Evolutionary conservation across 1,140 invertebrate genomes (phyloP), one percentile per base, ranked within the genome.

Genomic region (Paracyclopina nana): DNA sequence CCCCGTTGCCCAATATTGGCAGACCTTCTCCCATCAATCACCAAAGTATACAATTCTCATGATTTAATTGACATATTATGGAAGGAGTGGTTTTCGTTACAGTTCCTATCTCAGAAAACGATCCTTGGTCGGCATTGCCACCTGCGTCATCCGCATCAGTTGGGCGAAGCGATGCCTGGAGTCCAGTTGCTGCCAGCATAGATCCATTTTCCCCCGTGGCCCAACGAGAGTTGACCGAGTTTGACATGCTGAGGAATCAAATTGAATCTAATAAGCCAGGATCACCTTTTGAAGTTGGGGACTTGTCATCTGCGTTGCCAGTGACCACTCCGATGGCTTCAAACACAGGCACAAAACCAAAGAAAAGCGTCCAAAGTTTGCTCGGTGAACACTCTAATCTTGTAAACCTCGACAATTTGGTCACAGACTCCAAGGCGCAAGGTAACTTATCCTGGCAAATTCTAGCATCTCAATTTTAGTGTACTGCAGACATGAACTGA

Each of bases 361-460:
- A 82, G 62, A 90, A 87, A 65, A 87, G 83, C 49, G 86, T 90
- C 6, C 82, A 87, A 57, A 78, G 77, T 57, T 94, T 95, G 66
- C 72, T 95, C 6, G 88, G 88, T 16, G 84, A 92, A 67, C 94
- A 94, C 67, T 87, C 82, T 18, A 74, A 78, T 56, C 72, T 95
- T 53, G 88, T 94, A 34, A 94, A 94, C 73, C 71, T 95, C 59
- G 88, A 95, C 67, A 87, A 91, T 68, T 73, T 95, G 60, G 80
- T 94, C 28, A 28, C 45, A n/a, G 28, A 22, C 14, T n/a, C n/a
- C 14, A 42, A 42, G 14, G 14, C 40, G 9, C n/a, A 18, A 18
- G 40, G 40, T 42, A 42, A 42, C n/a, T 42, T 31, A 31, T 31
- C 9, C 14, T 31, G 9, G n/a, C 25, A 45, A 45, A 5, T 45